Base-by-base conservation (phyloP, 2,113 vertebrate species). In the Plotosus lineatus region DNA sequence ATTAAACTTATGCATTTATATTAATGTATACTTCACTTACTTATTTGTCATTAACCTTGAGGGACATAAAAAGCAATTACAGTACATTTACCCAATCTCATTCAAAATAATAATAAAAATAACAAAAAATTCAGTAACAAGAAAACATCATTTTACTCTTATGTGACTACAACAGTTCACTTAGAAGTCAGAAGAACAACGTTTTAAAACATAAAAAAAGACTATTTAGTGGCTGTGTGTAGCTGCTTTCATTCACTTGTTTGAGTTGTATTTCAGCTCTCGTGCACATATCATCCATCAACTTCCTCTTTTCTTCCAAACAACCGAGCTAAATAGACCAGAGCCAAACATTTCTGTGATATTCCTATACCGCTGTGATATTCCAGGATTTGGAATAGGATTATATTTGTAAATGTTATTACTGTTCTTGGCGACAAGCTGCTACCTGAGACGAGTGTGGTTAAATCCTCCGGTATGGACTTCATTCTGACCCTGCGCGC, bases 371-470 rank as follows among this genome's bases (percentile, higher is more conserved):
- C 28, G 6, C 38, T 56, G n/a, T 17, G 10, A 51, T 2, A 14
- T 51, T 10, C 33, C 0, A 61, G 21, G 28, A 19, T 56, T 44
- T 61, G 33, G 38, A 79, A 76, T 1, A 21, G 7, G 17, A 33
- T 1, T 15, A 48, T 33, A 23, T 28, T 26, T 5, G 15, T 36
- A 42, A 74, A 55, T 17, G 44, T 3, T 15, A 21, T 40, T 23
- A 28, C 9, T 14, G 26, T 58, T 28, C 8, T 40, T 28, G 26
- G 44, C 21, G 48, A 42, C 21, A 50, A 26, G 8, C 38, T 31
- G 28, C 42, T 91, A 94, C 93, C 93, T 92, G 91, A 88, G 31
- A 94, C 85, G 7, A 94, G 92, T 28, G 85, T 33, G 14, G 88
- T 82, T 76, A 94, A 42, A 68, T 94, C 92, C 74, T 94, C 93